Evolutionary conservation across 2,797 vertebrate genomes (phyloP), one percentile per base, ranked within the genome.

Genomic region (Eulemur coronatus): DNA sequence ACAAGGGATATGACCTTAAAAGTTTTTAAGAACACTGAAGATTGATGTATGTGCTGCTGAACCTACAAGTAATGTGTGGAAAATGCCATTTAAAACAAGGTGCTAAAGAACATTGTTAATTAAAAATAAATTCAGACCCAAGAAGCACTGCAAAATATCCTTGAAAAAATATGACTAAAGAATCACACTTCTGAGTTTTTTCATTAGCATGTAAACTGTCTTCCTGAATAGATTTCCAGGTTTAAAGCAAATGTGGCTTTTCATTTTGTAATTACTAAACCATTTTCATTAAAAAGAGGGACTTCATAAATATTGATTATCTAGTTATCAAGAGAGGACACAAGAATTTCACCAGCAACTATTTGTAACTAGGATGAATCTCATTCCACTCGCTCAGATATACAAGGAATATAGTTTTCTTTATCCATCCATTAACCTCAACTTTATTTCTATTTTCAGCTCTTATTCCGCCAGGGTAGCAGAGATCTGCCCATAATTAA

Each of bases 151-250:
- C 55, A 84, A 82, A 84, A 67, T 91, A 91, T 17, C 11, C 20
- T 82, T 85, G 9, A 94, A 91, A 94, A 93, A 79, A 65, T 84
- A 72, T 73, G 55, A 91, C 61, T 85, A n/a, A 84, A 82, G 48
- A 81, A 76, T 91, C 72, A 88, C 7, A 91, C 24, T 69, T 97
- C 24, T 73, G 48, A 24, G 9, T 57, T 65, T 92, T 75, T 92
- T 87, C 84, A 52, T 87, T 92, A 87, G 81, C 30, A 50, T 50
- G 24, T 92, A 69, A 89, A 82, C 88, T 80, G 6, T 43, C 76
- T 90, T 95, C 22, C 52, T 70, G n/a, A 95, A 76, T 87, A 84
- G 69, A 92, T 80, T 90, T 88, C 52, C 70, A 59, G 38, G n/a
- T 52, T 88, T 76, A 61, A 67, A 94, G 50, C 30, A 96, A 95